A percentile compares a stretch with the other conserved stretches of the same genome.
Conservation (phyloP, 2,797 vertebrate genomes). For the Artibeus lituratus region DNA sequence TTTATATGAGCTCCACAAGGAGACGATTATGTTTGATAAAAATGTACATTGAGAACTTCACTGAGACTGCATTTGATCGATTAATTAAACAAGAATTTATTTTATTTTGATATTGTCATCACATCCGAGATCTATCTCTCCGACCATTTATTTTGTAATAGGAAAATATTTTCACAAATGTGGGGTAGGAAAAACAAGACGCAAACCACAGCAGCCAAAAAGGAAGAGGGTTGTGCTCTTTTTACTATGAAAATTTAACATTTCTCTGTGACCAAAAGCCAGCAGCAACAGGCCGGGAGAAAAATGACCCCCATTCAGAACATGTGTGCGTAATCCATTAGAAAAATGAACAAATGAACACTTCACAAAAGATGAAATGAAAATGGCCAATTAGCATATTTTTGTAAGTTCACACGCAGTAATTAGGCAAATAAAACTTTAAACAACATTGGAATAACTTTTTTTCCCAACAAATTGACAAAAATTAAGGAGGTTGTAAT, state of each 20-base stretch:
- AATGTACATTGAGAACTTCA: neutral
- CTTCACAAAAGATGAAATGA: neutral
- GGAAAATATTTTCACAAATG: neutral
- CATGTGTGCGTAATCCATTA: neutral
- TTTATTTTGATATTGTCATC: neutral
- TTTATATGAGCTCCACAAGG: neutral
- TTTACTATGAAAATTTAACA: neutral
- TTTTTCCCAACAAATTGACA: neutral
- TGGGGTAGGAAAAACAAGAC: neutral
- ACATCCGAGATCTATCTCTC: neutral
- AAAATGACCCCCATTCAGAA: neutral
- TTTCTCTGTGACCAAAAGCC: neutral
- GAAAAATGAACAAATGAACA: neutral
- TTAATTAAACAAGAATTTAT: neutral
- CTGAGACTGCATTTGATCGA: neutral
- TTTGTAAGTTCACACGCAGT: neutral
- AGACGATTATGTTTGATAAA: neutral
- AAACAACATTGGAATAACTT: neutral
- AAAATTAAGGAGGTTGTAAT: neutral
- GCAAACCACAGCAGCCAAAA: neutral
- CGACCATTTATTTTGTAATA: neutral
- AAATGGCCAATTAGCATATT: neutral
- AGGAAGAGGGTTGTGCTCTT: neutral
- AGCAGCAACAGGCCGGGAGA: neutral
- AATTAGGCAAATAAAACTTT: neutral